Conservation (phyloP, 2,797 vertebrate genomes). For the Telmatherina bonti region DNA sequence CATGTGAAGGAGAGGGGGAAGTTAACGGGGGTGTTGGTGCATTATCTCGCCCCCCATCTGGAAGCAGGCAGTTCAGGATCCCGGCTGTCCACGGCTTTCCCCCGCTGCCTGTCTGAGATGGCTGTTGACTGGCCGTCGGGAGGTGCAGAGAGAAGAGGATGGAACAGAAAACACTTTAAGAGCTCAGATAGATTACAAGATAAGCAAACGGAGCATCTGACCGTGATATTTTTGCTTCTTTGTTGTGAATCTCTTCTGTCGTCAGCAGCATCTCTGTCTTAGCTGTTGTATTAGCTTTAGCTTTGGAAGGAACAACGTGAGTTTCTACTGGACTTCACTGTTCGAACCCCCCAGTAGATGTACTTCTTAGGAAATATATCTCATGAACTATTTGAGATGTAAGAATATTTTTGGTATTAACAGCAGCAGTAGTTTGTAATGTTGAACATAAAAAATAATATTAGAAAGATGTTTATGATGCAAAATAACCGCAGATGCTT, state of each 20-base stretch:
- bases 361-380: too few species aligned
- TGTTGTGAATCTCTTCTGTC: background rate
- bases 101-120: conserved; percentile 61
- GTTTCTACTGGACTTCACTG: too few species aligned
- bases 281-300: too few species aligned
- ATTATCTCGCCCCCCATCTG: conserved; percentile 61
- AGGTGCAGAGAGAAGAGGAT: conserved; percentile 45
- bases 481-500: too few species aligned
- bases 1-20: background rate
- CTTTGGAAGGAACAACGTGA: too few species aligned
- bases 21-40: background rate
- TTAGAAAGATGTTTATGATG: too few species aligned
- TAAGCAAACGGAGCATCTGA: conserved; percentile 34
- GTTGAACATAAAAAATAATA: too few species aligned
- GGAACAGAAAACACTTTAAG: conserved; percentile 56
- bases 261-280: conserved; percentile 13
- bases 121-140: conserved; percentile 50
- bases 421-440: too few species aligned
- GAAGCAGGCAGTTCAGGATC: conserved; percentile 45
- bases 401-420: too few species aligned
- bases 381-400: too few species aligned
- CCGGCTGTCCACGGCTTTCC: conserved; percentile 44
- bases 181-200: conserved; percentile 64
- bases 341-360: too few species aligned
- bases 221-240: conserved; percentile 6